Conservation (phyloP, 2,888 invertebrate genomes). For the Volucella inflata region DNA sequence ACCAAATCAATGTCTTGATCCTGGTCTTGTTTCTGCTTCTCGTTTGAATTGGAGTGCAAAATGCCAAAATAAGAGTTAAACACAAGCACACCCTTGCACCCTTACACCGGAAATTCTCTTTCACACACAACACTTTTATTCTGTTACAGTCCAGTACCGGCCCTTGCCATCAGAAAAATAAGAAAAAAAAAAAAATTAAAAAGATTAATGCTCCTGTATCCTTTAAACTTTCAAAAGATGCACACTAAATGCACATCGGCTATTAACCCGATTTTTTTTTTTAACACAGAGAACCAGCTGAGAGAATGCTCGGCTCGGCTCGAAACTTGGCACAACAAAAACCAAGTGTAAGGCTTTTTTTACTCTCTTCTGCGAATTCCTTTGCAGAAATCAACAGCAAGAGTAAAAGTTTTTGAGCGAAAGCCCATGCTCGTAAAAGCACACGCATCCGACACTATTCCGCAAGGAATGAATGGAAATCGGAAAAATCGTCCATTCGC, state of each 20-base stretch:
- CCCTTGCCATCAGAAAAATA: constrained; percentile 9
- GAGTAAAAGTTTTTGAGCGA: not conserved
- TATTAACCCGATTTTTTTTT: constrained; percentile 67
- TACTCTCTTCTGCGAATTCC: not conserved
- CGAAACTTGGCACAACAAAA: constrained; percentile 61
- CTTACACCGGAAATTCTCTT: constrained; percentile 31
- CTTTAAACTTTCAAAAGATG: constrained; percentile 73
- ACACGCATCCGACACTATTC: constrained; percentile 57
- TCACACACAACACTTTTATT: not conserved
- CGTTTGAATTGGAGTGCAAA: constrained; percentile 36
- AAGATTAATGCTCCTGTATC: constrained; percentile 62
- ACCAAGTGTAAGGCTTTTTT: constrained; percentile 31
- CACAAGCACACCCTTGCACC: constrained; percentile 1
- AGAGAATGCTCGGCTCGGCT: constrained; percentile 18
- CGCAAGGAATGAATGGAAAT: constrained; percentile 71
- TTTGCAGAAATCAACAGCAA: constrained; percentile 43
- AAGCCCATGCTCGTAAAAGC: constrained; percentile 44
- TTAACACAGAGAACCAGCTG: not conserved
- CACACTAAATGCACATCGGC: constrained; percentile 73
- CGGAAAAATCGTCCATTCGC: constrained; percentile 48
- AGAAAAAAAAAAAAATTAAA: not conserved
- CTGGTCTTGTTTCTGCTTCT: not conserved
- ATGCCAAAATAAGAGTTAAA: not conserved
- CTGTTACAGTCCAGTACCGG: not conserved
- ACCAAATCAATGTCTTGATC: constrained; percentile 37